A percentile compares a stretch with the other conserved stretches of the same genome.
Conservation (phyloP, 2,888 invertebrate genomes). For the Hydrotaea cyrtoneurina region DNA sequence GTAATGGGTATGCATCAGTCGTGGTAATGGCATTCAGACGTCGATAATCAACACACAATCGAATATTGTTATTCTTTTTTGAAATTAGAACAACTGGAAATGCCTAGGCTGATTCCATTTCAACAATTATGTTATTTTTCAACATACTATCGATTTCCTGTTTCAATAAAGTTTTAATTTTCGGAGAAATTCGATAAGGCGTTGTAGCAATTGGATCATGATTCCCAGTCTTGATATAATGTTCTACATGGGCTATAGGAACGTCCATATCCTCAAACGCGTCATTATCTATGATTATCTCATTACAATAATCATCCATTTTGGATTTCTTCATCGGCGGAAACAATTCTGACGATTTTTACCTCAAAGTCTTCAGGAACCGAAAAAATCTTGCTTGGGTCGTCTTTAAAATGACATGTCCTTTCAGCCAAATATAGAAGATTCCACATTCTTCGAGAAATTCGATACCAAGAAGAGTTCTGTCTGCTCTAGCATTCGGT, state of each 20-base stretch:
- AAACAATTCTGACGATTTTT: neutral
- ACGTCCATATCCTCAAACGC: slow-evolving; percentile 22
- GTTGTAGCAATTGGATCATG: slow-evolving; percentile 72
- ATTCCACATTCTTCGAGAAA: slow-evolving; percentile 46
- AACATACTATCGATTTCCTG: slow-evolving; percentile 18
- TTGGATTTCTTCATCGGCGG: slow-evolving; percentile 17
- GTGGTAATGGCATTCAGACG: slow-evolving; percentile 52
- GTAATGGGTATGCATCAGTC: slow-evolving; percentile 75
- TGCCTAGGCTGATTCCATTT: slow-evolving; percentile 59
- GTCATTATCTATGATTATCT: slow-evolving; percentile 4
- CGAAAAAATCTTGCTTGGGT: slow-evolving; percentile 29
- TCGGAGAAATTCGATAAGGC: slow-evolving; percentile 74
- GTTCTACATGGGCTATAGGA: slow-evolving; percentile 31
- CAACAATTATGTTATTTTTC: slow-evolving; percentile 53
- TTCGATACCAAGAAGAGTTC: slow-evolving; percentile 41
- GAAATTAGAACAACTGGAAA: slow-evolving; percentile 1
- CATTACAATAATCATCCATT: neutral
- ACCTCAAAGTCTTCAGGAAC: neutral
- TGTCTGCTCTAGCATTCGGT: slow-evolving; percentile 31
- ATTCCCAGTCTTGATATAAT: slow-evolving; percentile 57
- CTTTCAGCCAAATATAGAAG: slow-evolving; percentile 43
- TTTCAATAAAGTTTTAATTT: slow-evolving; percentile 33
- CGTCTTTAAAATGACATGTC: slow-evolving; percentile 65
- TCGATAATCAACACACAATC: slow-evolving; percentile 71
- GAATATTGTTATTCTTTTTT: neutral